Percentiles rank a stretch among this genome's conserved stretches.
phyloP scores from a whole-genome alignment of 2,797 vertebrate species.

The Orientallactaga sibirica region DNA sequence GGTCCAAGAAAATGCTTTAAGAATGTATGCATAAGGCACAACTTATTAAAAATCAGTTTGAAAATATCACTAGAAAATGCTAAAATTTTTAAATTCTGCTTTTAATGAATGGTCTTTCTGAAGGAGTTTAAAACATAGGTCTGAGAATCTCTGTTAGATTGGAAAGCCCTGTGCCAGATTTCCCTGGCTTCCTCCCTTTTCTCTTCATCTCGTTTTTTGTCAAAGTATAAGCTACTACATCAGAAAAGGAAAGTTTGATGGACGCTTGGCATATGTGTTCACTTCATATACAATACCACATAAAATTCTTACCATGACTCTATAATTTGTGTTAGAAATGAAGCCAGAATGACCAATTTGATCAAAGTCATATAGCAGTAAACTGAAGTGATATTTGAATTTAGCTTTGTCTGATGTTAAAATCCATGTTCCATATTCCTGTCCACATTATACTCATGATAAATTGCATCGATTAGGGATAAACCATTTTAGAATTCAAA shows the following conservation, averaged over 20 bases:
- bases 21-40: not conserved
- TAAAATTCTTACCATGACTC: not conserved
- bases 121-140: not conserved
- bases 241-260: conserved; percentile 14
- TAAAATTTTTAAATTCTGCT: conserved; percentile 13
- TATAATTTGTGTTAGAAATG: not conserved
- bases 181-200: not conserved
- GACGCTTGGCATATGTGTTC: not conserved
- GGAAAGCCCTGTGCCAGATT: not conserved
- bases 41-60: conserved; percentile 33
- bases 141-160: not conserved
- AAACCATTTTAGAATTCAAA: conserved; percentile 1
- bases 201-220: not conserved
- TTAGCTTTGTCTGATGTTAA: not conserved
- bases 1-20: conserved; percentile 28
- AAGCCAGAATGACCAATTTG: not conserved
- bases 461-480: not conserved
- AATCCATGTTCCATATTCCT: not conserved
- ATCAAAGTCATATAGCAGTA: not conserved
- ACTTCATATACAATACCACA: not conserved
- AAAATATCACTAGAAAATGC: conserved; percentile 4
- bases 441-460: not conserved
- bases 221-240: not conserved
- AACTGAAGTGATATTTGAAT: conserved; percentile 51
- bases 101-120: conserved; percentile 36